These are phyloP conservation scores for Ifrita kowaldi DNA, from an alignment of 2,113 vertebrate genomes.

Conservation along the genomic window DNA sequence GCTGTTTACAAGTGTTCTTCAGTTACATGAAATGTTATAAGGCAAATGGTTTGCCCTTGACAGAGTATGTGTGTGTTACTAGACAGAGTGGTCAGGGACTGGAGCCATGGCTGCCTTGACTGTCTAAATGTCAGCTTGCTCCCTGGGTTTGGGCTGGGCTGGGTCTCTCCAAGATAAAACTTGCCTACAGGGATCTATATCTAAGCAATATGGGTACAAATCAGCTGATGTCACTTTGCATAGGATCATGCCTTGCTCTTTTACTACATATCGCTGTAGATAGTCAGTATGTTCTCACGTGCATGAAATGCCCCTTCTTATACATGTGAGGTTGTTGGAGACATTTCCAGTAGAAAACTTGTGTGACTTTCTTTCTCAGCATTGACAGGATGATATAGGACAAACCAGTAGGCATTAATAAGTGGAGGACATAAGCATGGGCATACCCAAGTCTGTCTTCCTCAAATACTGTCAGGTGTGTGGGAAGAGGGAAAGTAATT, in stretches of 20 bases:
- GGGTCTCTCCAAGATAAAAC: background rate
- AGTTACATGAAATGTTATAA: background rate
- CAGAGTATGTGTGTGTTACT: background rate
- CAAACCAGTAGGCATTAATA: background rate
- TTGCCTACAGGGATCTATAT: background rate
- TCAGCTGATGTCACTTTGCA: background rate
- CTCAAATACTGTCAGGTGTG: accelerated
- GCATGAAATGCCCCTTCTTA: background rate
- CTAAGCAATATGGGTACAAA: background rate
- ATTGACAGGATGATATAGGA: background rate
- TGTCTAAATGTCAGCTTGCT: background rate
- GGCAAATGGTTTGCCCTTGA: background rate
- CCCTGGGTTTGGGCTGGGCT: background rate
- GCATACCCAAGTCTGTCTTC: background rate
- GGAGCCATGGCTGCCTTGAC: background rate
- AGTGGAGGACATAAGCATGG: background rate
- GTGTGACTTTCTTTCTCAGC: background rate
- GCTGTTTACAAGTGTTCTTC: background rate
- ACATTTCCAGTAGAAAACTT: background rate
- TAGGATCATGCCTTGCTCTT: background rate
- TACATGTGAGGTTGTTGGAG: background rate
- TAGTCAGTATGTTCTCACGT: background rate
- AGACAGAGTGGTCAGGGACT: background rate
- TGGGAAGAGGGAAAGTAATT: background rate
- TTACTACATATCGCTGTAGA: background rate